Evolutionary conservation across 1,140 invertebrate genomes (phyloP).

Genomic region (Dinothrombium tinctorium): DNA sequence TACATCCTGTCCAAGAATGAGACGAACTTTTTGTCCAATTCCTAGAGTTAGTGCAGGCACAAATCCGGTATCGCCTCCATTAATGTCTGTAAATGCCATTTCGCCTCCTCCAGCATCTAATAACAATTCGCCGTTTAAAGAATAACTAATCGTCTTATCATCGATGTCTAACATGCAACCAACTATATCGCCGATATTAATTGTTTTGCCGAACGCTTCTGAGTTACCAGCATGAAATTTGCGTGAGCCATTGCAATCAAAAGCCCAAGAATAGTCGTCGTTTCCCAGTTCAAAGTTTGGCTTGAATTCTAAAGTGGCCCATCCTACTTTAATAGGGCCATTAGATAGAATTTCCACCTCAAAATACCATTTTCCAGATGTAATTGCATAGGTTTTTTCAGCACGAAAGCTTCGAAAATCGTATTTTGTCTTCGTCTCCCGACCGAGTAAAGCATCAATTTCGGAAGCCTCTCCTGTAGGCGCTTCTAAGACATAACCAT

Average conservation of each 20-base stretch:
- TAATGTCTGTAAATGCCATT: slow-evolving; percentile 90
- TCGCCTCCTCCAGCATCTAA: slow-evolving; percentile 93
- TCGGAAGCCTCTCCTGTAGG: slow-evolving; percentile 68
- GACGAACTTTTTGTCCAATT: slow-evolving; percentile 53
- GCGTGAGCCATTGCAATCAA: slow-evolving; percentile 39
- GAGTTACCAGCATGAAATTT: slow-evolving; percentile 52
- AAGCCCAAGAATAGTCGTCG: slow-evolving; percentile 88
- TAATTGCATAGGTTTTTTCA: slow-evolving; percentile 86
- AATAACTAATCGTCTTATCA: slow-evolving; percentile 86
- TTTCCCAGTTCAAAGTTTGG: slow-evolving; percentile 55
- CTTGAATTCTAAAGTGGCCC: slow-evolving; percentile 64
- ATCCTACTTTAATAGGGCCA: slow-evolving; percentile 79
- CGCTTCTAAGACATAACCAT: slow-evolving; percentile 89
- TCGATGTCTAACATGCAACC: slow-evolving; percentile 82
- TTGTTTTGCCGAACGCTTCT: slow-evolving; percentile 58
- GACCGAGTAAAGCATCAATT: slow-evolving; percentile 9
- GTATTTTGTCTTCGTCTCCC: slow-evolving; percentile 3
- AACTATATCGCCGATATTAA: slow-evolving; percentile 55
- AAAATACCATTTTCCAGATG: slow-evolving; percentile 86
- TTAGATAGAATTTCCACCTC: slow-evolving; percentile 88
- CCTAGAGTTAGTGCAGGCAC: slow-evolving; percentile 90
- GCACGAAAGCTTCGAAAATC: slow-evolving; percentile 58
- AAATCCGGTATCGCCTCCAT: slow-evolving; percentile 19
- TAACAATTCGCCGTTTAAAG: slow-evolving; percentile 87
- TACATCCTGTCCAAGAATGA: slow-evolving; percentile 92